Percentiles rank a stretch among this genome's conserved stretches.
These are phyloP conservation scores for Ennomos fuscantarius DNA, from an alignment of 2,888 invertebrate species.

Conservation along the genomic window DNA sequence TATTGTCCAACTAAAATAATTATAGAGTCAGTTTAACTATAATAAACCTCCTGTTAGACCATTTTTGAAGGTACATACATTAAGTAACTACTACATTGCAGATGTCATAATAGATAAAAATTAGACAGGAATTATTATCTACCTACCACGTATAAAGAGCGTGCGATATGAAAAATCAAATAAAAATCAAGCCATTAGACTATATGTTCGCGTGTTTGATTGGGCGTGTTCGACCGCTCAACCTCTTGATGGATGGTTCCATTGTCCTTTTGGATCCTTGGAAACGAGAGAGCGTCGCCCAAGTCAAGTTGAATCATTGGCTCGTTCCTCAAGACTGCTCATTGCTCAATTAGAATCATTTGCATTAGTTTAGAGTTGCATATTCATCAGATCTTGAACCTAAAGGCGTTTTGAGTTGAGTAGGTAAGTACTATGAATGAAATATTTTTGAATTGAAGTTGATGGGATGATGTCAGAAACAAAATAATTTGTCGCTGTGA, in stretches of 20 bases:
- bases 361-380: slow-evolving; percentile 9
- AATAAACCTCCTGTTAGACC: no score
- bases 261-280: slow-evolving; percentile 33
- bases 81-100: no score
- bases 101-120: no score
- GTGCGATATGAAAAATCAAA: slow-evolving; percentile 18
- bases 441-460: no score
- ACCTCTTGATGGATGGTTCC: slow-evolving; percentile 34
- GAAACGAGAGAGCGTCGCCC: slow-evolving; percentile 14
- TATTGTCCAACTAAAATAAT: no score
- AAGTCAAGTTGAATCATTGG: neutral
- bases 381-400: slow-evolving; percentile 1
- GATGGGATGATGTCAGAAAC: no score
- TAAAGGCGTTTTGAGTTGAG: neutral
- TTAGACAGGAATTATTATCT: no score
- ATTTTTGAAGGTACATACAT: no score
- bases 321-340: slow-evolving; percentile 2
- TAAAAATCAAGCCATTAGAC: slow-evolving; percentile 31
- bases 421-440: no score
- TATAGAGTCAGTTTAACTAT: no score
- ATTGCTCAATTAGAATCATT: slow-evolving; percentile 29
- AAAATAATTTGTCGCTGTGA: no score
- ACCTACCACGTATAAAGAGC: no score
- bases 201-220: slow-evolving; percentile 14
- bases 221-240: slow-evolving; percentile 36